Evolutionary conservation across 2,888 invertebrate species (phyloP).

Genomic region (Orthosia cruda): DNA sequence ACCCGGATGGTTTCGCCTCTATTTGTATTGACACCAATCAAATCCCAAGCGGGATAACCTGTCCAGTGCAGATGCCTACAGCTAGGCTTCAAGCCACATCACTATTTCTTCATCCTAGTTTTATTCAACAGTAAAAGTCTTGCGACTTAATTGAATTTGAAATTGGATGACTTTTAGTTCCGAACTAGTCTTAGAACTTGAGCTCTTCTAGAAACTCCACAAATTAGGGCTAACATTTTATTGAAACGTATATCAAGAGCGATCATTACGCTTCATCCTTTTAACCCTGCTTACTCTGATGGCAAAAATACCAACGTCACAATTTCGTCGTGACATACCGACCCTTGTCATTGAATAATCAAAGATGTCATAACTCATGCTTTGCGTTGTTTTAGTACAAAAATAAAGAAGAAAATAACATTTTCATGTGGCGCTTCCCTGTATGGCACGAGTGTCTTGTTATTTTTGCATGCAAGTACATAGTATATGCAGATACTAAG

Average conservation of each 20-base stretch:
- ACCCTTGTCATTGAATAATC: slow-evolving; percentile 52
- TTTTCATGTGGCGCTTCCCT: slow-evolving; percentile 34
- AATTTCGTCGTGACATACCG: slow-evolving; percentile 21
- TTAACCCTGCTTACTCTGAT: slow-evolving; percentile 5
- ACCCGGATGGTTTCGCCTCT: not conserved
- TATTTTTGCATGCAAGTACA: slow-evolving; percentile 61
- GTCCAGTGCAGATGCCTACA: slow-evolving; percentile 35
- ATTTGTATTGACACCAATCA: slow-evolving; percentile 42
- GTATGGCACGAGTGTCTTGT: slow-evolving; percentile 64
- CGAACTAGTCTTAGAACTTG: not conserved
- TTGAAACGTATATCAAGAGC: slow-evolving; percentile 10
- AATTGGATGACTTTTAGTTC: slow-evolving; percentile 32
- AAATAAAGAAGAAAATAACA: slow-evolving; percentile 21
- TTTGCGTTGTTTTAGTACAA: slow-evolving; percentile 36
- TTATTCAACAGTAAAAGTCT: slow-evolving; percentile 29
- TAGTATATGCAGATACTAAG: slow-evolving; percentile 50
- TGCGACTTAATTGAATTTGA: slow-evolving; percentile 39
- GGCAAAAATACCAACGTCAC: slow-evolving; percentile 15
- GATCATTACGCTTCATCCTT: slow-evolving; percentile 9
- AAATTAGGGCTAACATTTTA: slow-evolving; percentile 25
- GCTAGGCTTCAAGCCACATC: not conserved
- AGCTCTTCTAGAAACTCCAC: slow-evolving; percentile 18
- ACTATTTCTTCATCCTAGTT: slow-evolving; percentile 28
- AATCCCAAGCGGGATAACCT: slow-evolving; percentile 38
- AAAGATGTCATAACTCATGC: slow-evolving; percentile 29